Evolutionary conservation across 2,888 invertebrate species (phyloP).

Genomic region (Lymantria dispar): DNA sequence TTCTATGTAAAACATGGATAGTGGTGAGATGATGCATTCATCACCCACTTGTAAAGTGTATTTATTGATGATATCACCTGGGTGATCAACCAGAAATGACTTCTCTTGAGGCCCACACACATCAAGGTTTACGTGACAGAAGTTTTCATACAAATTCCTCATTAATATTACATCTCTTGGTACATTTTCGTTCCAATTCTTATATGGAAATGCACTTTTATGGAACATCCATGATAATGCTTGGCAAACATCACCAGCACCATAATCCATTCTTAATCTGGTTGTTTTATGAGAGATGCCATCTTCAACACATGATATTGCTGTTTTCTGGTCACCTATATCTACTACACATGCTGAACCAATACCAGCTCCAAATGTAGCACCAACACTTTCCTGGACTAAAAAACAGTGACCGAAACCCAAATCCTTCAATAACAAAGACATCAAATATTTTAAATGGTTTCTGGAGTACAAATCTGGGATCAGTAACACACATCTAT

Average conservation of each 20-base stretch:
- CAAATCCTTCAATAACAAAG: slow-evolving; percentile 89
- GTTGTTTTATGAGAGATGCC: slow-evolving; percentile 96
- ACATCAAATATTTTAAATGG: slow-evolving; percentile 92
- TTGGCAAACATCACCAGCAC: slow-evolving; percentile 95
- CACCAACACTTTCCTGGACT: slow-evolving; percentile 86
- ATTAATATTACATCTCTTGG: slow-evolving; percentile 91
- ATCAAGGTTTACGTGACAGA: slow-evolving; percentile 95
- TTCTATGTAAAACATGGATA: slow-evolving; percentile 94
- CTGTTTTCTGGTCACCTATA: slow-evolving; percentile 97
- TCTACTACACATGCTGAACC: slow-evolving; percentile 96
- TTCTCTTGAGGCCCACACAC: slow-evolving; percentile 94
- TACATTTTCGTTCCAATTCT: slow-evolving; percentile 88
- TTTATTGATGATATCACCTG: slow-evolving; percentile 85
- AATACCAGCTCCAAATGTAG: slow-evolving; percentile 77
- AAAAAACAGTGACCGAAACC: slow-evolving; percentile 93
- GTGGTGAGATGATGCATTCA: slow-evolving; percentile 95
- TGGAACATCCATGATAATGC: slow-evolving; percentile 93
- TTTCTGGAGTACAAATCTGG: slow-evolving; percentile 94
- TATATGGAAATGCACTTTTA: slow-evolving; percentile 95
- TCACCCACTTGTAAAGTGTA: slow-evolving; percentile 93
- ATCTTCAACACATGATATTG: slow-evolving; percentile 97
- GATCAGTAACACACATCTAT: slow-evolving; percentile 93
- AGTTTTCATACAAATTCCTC: slow-evolving; percentile 92
- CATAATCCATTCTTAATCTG: slow-evolving; percentile 92
- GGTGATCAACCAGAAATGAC: slow-evolving; percentile 88